These are phyloP conservation scores for Marcusenius ussheri DNA, from an alignment of 2,113 vertebrate genomes.

Conservation along the genomic window DNA sequence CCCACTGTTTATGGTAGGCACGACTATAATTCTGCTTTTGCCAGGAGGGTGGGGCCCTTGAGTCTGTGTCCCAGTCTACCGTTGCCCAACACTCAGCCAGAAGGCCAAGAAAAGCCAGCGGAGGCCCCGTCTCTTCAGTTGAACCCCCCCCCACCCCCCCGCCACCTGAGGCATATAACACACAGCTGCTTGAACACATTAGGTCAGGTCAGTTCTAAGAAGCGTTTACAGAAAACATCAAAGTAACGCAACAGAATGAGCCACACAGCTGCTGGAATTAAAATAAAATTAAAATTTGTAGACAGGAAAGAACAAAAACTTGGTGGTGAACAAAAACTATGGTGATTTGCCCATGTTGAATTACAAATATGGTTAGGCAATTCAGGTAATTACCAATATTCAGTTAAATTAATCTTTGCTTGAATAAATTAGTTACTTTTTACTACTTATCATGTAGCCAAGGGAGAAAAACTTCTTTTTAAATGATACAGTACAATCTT, in stretches of 20 bases:
- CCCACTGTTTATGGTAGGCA: background rate
- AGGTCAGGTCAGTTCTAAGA: background rate
- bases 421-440: slow-evolving; percentile 63
- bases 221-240: background rate
- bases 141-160: background rate
- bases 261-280: background rate
- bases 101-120: background rate
- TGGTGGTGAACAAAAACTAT: slow-evolving; percentile 19
- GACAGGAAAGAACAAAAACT: slow-evolving; percentile 27
- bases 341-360: slow-evolving; percentile 48
- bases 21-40: background rate
- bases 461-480: slow-evolving; percentile 41
- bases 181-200: background rate
- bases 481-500: slow-evolving; percentile 24
- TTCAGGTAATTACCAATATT: slow-evolving; percentile 56
- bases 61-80: background rate
- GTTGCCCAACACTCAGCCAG: background rate
- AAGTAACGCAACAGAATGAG: background rate
- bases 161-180: background rate
- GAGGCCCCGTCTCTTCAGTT: background rate
- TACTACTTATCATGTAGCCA: slow-evolving; percentile 41
- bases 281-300: background rate
- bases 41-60: too few species aligned
- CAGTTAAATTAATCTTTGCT: slow-evolving; percentile 55
- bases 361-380: slow-evolving; percentile 52